These are phyloP conservation scores for Lamproptera curius DNA, from an alignment of 2,888 invertebrate species.

Conservation along the genomic window DNA sequence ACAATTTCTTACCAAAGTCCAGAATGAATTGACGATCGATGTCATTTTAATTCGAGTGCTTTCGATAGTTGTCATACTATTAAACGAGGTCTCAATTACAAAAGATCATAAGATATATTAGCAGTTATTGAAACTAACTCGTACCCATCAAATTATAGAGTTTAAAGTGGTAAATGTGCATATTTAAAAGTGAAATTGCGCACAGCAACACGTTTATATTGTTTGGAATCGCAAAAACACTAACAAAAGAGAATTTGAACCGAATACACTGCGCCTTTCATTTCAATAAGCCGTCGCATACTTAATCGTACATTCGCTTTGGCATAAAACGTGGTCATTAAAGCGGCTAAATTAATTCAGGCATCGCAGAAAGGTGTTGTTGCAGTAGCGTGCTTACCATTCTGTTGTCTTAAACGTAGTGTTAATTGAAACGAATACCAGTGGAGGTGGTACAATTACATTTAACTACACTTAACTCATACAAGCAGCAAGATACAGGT, in stretches of 20 bases:
- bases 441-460: too few relatives aligned
- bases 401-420: neutral
- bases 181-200: neutral
- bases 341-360: constrained; percentile 7
- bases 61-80: constrained; percentile 29
- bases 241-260: constrained; percentile 45
- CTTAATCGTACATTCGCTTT: constrained; percentile 1
- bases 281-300: constrained; percentile 16
- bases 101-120: too few relatives aligned
- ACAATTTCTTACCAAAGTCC: constrained; percentile 25
- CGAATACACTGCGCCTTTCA: constrained; percentile 29
- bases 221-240: constrained; percentile 35
- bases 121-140: too few relatives aligned
- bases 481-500: too few relatives aligned
- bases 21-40: constrained; percentile 38
- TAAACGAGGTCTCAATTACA: constrained; percentile 24
- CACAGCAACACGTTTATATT: neutral
- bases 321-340: neutral
- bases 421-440: neutral
- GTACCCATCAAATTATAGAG: too few relatives aligned
- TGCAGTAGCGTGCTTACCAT: neutral
- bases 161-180: neutral
- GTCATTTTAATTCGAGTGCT: constrained; percentile 40
- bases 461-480: too few relatives aligned
- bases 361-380: constrained; percentile 16